A percentile compares a stretch with the other conserved stretches of the same genome.
These are phyloP conservation scores for Pheucticus melanocephalus DNA, from an alignment of 2,113 vertebrate species.

Conservation along the genomic window DNA sequence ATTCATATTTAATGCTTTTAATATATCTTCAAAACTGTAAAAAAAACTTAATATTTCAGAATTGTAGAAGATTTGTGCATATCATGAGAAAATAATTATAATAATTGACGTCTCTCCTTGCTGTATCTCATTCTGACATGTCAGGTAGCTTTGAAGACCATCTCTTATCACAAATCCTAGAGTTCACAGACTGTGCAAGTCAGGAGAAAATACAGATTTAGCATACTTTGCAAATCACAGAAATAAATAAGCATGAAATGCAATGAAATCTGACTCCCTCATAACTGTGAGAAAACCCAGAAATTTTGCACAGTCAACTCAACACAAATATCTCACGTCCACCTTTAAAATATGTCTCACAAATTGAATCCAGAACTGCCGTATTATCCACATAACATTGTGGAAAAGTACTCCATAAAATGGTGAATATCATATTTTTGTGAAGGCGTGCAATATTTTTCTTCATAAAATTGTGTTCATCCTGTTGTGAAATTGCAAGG, in stretches of 20 bases:
- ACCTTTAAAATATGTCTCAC: not conserved
- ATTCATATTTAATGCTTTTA: not conserved
- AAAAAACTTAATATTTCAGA: not conserved
- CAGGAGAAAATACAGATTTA: not conserved
- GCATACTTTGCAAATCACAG: not conserved
- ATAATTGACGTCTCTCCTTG: accelerated
- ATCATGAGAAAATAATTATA: not conserved
- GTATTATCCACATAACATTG: accelerated
- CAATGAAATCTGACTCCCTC: not conserved
- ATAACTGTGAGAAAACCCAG: not conserved
- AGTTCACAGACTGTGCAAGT: not conserved
- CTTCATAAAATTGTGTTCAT: not conserved
- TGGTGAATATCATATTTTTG: not conserved
- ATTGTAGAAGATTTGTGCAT: not conserved
- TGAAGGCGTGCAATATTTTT: not conserved
- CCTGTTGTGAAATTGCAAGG: not conserved
- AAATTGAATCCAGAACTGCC: not conserved
- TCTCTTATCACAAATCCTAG: not conserved
- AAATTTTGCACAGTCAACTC: not conserved
- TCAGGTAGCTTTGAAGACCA: not conserved
- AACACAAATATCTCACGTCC: not conserved
- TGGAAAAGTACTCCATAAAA: not conserved
- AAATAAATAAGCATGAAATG: not conserved
- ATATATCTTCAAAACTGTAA: not conserved
- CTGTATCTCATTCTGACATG: not conserved